Conservation (phyloP, 1,140 invertebrate genomes). For the Bilobella aurantiaca region DNA sequence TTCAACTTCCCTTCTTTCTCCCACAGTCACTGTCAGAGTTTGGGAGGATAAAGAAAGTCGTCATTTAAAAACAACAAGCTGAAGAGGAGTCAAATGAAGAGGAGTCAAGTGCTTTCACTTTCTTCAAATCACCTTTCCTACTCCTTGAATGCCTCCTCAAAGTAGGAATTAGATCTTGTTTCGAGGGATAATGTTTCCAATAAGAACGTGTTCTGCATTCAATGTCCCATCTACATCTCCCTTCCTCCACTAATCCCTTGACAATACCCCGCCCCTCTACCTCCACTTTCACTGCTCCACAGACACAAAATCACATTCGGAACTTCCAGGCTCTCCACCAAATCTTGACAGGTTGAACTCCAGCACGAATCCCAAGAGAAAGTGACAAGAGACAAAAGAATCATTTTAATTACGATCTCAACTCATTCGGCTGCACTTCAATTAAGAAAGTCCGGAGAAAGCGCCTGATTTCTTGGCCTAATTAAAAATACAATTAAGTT, state of each 20-base stretch:
- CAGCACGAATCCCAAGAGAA: neutral
- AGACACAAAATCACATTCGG: no score
- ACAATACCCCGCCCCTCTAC: neutral
- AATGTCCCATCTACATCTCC: neutral
- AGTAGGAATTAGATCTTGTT: constrained; percentile 5
- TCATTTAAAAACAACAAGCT: constrained; percentile 3
- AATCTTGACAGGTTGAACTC: constrained; percentile 3
- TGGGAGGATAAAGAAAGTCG: neutral
- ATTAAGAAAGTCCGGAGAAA: no score
- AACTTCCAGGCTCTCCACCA: neutral
- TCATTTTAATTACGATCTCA: constrained; percentile 3
- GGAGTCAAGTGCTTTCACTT: neutral
- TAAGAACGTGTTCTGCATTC: constrained; percentile 11
- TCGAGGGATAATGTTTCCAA: constrained; percentile 4
- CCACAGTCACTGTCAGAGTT: neutral
- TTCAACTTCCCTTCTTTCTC: neutral
- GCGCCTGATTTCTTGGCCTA: neutral
- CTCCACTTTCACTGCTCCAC: no score
- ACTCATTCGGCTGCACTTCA: no score
- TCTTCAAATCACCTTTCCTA: neutral
- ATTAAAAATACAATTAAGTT: no score
- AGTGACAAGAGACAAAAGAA: neutral
- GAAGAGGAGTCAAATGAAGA: neutral
- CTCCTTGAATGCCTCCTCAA: no score
- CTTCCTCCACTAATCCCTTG: neutral